Conservation (phyloP, 2,113 vertebrate genomes). For the Notarius quadriscutis region DNA sequence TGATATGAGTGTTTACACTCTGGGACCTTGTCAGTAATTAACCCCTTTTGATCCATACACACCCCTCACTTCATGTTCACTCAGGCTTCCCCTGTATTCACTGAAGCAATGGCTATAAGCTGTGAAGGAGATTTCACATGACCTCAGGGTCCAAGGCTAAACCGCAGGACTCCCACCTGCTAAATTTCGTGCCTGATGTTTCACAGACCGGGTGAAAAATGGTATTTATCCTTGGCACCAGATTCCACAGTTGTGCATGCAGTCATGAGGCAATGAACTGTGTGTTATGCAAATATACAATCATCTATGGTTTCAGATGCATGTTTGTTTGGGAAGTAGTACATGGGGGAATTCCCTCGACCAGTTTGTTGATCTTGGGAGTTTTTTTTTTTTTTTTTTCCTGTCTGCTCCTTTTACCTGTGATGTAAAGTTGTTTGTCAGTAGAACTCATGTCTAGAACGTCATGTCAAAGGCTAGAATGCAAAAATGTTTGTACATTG, state of each 20-base stretch:
- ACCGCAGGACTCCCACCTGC: conserved; percentile 7
- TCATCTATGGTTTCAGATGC: background rate
- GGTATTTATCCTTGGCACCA: conserved; percentile 10
- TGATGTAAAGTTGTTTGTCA: background rate
- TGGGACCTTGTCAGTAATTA: background rate
- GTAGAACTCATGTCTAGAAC: background rate
- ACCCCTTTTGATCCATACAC: background rate
- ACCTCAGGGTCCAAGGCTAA: background rate
- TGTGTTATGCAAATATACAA: conserved; percentile 12
- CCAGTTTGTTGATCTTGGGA: background rate
- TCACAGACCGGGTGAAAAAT: background rate
- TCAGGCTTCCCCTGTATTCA: background rate
- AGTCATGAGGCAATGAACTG: background rate
- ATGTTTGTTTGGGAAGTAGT: background rate
- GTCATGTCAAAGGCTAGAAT: background rate
- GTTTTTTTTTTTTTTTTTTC: background rate
- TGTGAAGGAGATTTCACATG: background rate
- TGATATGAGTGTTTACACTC: background rate
- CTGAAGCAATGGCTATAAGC: background rate
- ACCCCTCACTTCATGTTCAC: background rate
- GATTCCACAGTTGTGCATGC: conserved; percentile 10
- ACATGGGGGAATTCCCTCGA: background rate
- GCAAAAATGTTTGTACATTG: background rate
- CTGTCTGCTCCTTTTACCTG: background rate
- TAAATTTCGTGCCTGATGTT: conserved; percentile 4